Evolutionary conservation across 2,888 invertebrate species (phyloP), one percentile per base, ranked within the genome.

Genomic region (Acronicta psi): DNA sequence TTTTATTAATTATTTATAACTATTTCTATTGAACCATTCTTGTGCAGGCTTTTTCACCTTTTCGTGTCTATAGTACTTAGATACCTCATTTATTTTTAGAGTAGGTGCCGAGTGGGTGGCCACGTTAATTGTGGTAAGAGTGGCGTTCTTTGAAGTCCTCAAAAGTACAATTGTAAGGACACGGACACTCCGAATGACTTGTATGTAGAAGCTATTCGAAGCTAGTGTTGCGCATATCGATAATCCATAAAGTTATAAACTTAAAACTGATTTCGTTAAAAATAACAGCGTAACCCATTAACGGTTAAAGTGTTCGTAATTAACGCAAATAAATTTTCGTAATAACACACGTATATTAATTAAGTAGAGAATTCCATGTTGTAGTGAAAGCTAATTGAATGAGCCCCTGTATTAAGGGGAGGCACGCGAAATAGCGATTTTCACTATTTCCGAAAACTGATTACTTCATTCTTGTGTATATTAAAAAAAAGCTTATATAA

Each of bases 341-440:
- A 37, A 64, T 67, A 66, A 56, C 67, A 49, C 55, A 66, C 62
- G 59, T 57, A 51, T 53, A 74, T 68, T 67, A 75, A 73, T 77
- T 75, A 75, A 55, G 47, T 54, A 47, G 59, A 20, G 62, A 51
- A 68, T 59, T 61, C 62, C 36, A 60, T 58, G 53, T 66, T 59
- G 44, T 59, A 69, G 61, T 68, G 53, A 40, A 59, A 38, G 56
- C 62, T 57, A 75, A 79, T 79, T 73, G 67, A 82, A 77, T 71
- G 57, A 67, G 53, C 52, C 56, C 46, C 58, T 11, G 36, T 59
- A 73, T 72, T 77, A 69, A 62, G 62, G 68, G 59, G 59, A 55
- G 69, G 73, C 88, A 89, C 86, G 89, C 89, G 75, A 88, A 83
- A 73, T 62, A 56, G 72, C 75, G 80, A 88, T 89, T 88, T 83